Conservation (phyloP, 2,113 vertebrate genomes). For the Xenus cinereus region DNA sequence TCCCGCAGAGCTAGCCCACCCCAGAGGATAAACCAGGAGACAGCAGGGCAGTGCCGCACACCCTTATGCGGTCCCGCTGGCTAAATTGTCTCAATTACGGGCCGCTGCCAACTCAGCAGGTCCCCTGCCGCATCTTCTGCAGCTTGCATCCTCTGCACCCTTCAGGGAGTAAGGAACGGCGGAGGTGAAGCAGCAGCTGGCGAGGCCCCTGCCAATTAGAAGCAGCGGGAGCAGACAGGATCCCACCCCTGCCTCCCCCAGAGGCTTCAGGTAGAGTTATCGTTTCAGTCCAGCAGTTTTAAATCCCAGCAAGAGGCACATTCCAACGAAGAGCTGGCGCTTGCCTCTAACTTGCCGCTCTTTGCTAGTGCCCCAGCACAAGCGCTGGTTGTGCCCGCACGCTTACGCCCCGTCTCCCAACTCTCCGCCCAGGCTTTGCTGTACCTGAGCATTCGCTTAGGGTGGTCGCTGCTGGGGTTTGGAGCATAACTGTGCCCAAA, state of each 20-base stretch:
- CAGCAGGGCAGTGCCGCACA: background rate
- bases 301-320: background rate
- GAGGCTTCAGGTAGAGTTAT: background rate
- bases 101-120: background rate
- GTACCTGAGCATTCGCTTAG: background rate
- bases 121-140: background rate
- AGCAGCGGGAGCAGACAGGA: background rate
- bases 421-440: background rate
- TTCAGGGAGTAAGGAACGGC: background rate
- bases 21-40: background rate
- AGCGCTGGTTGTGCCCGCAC: background rate
- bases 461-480: background rate
- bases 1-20: background rate
- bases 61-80: background rate
- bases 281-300: background rate
- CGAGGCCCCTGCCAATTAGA: background rate
- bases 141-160: background rate
- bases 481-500: accelerated
- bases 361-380: background rate
- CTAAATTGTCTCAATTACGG: background rate
- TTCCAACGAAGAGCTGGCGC: background rate
- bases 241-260: background rate
- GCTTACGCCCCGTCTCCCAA: background rate
- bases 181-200: background rate
- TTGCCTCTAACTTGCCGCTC: background rate